Evolutionary conservation across 2,797 vertebrate species (phyloP), one percentile per base, ranked within the genome.

Genomic region (Melanotaenia boesemani): DNA sequence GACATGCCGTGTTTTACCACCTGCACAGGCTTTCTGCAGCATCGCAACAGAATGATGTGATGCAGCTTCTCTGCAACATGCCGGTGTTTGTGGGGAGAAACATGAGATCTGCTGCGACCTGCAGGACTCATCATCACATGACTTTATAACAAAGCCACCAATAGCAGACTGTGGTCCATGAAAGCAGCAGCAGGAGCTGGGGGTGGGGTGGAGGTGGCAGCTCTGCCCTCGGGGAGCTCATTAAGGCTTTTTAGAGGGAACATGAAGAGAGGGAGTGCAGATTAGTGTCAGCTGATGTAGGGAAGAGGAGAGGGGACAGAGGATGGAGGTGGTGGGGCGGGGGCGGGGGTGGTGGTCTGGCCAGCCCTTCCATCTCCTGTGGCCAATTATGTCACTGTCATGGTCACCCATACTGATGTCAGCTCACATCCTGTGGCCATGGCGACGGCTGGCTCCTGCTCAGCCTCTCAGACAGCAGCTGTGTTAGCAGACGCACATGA

Each of bases 191-290:
- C 37, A 5, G 36, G 20, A 1, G 68, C 7, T 56, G 68, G 55
- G 46, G 72, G 60, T 55, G 71, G 20, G 2, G 67, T 11, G 56
- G 68, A 58, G 48, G 73, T 59, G 58, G 71, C 63, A 72, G 76
- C 76, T 32, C 76, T 87, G 77, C 79, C 87, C 81, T 87, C 81
- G 88, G 90, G 86, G 90, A 92, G 83, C 85, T 91, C 87, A 93
- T 90, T 90, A 90, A 68, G 73, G 74, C 74, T 67, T 84, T 89
- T 83, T 84, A 89, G 58, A 84, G 44, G 60, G 76, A 79, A 82
- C 75, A 85, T 81, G 83, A 88, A 89, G 37, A 74, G 65, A 82
- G 76, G 77, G 78, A 82, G 41, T 69, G 68, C 69, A 84, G 83
- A 87, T 88, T 81, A 86, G 81, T 80, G 67, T 72, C 68, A 75